Evolutionary conservation across 2,113 vertebrate genomes (phyloP).

Genomic region (Alouatta palliata): DNA sequence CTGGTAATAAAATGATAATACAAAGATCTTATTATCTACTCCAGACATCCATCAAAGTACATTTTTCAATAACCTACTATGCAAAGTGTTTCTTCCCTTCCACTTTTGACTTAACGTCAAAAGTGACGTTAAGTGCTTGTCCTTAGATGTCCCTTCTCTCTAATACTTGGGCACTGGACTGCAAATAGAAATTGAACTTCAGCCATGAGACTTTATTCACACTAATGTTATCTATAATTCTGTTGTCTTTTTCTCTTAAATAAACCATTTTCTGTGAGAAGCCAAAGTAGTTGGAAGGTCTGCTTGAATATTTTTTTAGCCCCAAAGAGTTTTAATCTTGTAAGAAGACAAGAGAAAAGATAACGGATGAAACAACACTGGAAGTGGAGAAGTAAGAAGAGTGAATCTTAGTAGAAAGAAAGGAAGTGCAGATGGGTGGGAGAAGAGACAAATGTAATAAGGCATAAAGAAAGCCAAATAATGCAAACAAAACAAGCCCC

Average conservation of each 20-base stretch:
- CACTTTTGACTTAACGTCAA: too few relatives aligned
- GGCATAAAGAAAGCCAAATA: background rate
- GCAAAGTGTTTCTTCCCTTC: constrained; percentile 34
- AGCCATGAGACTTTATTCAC: background rate
- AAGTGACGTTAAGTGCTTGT: constrained; percentile 8
- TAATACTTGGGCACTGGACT: background rate
- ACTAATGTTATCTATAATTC: background rate
- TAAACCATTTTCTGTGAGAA: constrained; percentile 32
- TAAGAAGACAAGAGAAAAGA: background rate
- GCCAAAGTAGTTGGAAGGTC: background rate
- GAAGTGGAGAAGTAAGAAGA: background rate
- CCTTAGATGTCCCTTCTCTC: constrained; percentile 13
- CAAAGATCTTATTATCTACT: constrained; percentile 61
- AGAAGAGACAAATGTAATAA: background rate
- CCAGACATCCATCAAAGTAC: constrained; percentile 59
- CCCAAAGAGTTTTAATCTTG: background rate
- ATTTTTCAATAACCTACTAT: constrained; percentile 49
- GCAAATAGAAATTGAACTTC: constrained; percentile 56
- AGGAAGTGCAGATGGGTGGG: rapidly evolving
- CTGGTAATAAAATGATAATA: constrained; percentile 66
- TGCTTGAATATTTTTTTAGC: background rate
- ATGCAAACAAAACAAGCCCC: background rate
- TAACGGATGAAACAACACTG: background rate
- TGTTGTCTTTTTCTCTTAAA: background rate
- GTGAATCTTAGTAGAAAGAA: background rate